Conservation (phyloP, 2,113 vertebrate genomes). For the Sarotherodon lohbergeri region DNA sequence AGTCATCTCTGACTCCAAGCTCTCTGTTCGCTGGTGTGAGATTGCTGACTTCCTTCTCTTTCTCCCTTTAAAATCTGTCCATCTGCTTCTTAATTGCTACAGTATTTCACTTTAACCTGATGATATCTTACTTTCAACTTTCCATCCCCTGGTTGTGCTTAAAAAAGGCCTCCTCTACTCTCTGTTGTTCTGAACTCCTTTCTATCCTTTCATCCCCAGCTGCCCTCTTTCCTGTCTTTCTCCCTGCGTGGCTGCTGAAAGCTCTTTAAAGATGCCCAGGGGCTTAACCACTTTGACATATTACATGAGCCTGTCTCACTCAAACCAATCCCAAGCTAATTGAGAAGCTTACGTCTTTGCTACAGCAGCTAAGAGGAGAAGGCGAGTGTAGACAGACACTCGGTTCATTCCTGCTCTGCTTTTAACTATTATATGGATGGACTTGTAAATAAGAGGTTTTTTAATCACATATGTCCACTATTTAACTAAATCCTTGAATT, state of each 20-base stretch:
- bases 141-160: neutral
- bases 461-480: neutral
- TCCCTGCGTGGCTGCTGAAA: slow-evolving; percentile 46
- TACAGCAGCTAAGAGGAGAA: slow-evolving; percentile 34
- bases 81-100: neutral
- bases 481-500: neutral
- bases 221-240: neutral
- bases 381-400: neutral
- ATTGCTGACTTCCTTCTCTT: neutral
- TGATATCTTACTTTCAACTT: slow-evolving; percentile 1
- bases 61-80: neutral
- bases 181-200: neutral
- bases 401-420: neutral
- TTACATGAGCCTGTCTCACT: slow-evolving; percentile 66
- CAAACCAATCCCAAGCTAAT: slow-evolving; percentile 69
- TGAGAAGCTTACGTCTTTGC: slow-evolving; percentile 60
- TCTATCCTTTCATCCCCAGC: neutral
- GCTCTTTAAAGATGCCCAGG: slow-evolving; percentile 66
- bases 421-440: neutral
- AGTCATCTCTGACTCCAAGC: slow-evolving; percentile 49
- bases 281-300: slow-evolving; percentile 71
- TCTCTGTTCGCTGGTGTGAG: slow-evolving; percentile 10
- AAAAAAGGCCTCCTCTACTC: slow-evolving; percentile 3
- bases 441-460: neutral
- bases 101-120: slow-evolving; percentile 8